A percentile compares a stretch with the other conserved stretches of the same genome.
Conservation (phyloP, 2,888 invertebrate genomes). For the Cerastis rubricosa region DNA sequence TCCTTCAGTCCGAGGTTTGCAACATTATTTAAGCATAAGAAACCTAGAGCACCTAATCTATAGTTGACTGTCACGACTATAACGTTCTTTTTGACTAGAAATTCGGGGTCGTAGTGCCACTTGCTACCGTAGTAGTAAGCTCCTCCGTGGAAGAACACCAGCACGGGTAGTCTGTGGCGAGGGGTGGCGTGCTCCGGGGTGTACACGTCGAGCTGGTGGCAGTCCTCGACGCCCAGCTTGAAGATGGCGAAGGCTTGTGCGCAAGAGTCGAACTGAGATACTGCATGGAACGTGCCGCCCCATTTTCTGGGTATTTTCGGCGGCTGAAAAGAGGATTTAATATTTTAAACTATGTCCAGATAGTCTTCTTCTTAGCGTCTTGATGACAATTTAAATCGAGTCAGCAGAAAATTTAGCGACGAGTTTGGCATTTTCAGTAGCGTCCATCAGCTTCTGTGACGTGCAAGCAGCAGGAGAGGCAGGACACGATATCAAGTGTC, state of each 20-base stretch:
- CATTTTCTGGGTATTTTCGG: slow-evolving; percentile 78
- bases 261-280: slow-evolving; percentile 76
- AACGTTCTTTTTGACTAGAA: slow-evolving; percentile 81
- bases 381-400: too few relatives aligned
- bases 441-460: too few relatives aligned
- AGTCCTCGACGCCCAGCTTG: slow-evolving; percentile 81
- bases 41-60: slow-evolving; percentile 84
- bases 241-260: slow-evolving; percentile 77
- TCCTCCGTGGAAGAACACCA: slow-evolving; percentile 86
- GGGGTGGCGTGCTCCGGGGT: slow-evolving; percentile 72
- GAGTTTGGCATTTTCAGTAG: too few relatives aligned
- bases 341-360: neutral
- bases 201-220: slow-evolving; percentile 83
- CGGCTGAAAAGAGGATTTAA: slow-evolving; percentile 72
- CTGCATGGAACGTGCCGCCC: slow-evolving; percentile 78
- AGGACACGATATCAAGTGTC: too few relatives aligned
- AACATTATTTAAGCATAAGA: slow-evolving; percentile 81
- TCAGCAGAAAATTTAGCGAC: too few relatives aligned
- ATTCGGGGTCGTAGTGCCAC: slow-evolving; percentile 84
- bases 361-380: too few relatives aligned
- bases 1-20: slow-evolving; percentile 86
- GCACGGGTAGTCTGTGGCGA: slow-evolving; percentile 76
- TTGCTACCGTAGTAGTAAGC: slow-evolving; percentile 86
- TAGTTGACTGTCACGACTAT: slow-evolving; percentile 84
- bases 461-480: too few relatives aligned